phyloP scores from a whole-genome alignment of 2,797 vertebrate species.

The Pseudochirops cupreus region DNA sequence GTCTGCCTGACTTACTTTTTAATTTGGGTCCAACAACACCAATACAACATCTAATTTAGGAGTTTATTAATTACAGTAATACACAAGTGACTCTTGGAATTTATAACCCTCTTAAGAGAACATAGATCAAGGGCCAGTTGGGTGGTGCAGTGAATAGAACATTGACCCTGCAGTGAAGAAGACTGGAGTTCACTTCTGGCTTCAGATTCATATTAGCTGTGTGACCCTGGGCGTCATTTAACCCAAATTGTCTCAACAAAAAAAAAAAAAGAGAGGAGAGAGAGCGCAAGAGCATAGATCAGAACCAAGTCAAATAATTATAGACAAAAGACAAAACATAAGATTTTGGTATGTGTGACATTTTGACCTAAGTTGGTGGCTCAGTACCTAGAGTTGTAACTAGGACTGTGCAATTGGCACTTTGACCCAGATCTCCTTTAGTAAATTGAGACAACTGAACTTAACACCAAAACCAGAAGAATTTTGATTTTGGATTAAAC shows the following conservation, averaged over 20 bases:
- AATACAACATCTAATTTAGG: neutral
- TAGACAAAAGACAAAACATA: neutral
- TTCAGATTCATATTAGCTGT: neutral
- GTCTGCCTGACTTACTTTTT: neutral
- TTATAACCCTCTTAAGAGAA: neutral
- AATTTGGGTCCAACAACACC: neutral
- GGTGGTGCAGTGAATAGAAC: neutral
- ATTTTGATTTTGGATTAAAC: neutral
- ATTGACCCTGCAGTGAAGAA: neutral
- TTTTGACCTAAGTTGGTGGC: neutral
- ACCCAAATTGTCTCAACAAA: too few species aligned
- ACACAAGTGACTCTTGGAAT: neutral
- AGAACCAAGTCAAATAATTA: neutral
- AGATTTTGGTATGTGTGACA: neutral
- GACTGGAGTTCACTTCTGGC: neutral
- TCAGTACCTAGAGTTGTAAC: neutral
- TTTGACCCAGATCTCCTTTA: neutral
- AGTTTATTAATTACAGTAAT: neutral
- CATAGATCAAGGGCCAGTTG: neutral
- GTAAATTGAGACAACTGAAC: neutral
- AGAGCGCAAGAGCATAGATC: too few species aligned
- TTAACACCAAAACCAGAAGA: neutral
- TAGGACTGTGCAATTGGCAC: neutral
- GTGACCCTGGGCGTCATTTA: neutral
- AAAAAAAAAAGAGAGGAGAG: too few species aligned